Base-by-base conservation (phyloP, 2,888 invertebrate genomes). In the Conchocele bisecta region DNA sequence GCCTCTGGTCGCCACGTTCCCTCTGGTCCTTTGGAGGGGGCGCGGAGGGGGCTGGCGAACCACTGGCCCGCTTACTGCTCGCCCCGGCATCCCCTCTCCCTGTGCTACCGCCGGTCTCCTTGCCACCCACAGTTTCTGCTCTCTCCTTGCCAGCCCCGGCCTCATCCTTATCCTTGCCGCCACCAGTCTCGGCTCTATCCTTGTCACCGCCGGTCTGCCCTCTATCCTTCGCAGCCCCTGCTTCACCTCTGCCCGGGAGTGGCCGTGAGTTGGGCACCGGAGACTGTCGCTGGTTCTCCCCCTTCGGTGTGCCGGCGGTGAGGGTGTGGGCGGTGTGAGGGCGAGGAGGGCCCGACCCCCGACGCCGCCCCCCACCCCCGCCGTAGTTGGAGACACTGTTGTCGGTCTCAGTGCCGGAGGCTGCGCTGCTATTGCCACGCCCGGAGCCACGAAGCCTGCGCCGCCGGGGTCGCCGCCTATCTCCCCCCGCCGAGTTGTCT, bases 401-500 rank as follows among this genome's bases (percentile, higher is more conserved):
- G 71, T 88, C 88, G 0, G 87, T 87, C 70, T 88, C 88, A 24
- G 88, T 86, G 22, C 88, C 88, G 6, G 87, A 86, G 5, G 86
- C 84, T 29, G 84, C 83, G 51, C 84, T 78, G 29, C 84, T 83
- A 59, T 83, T 87, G 15, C 86, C 86, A 17, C 85, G 76, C n/a
- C 77, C 75, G 24, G 81, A 68, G 22, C 79, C 75, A n/a, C 83
- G 64, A 44, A 77, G 75, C 22, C 82, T 50, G 17, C 86, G 53
- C 22, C 84, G 67, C 26, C 86, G 64, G 20, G 84, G 66, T 11
- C 79, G 75, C 9, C 75, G 50, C 35, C 75, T 63, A 35, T 73
- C 76, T 39, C 63, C n/a, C 37, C n/a, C 11, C 37, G n/a, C n/a
- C n/a, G n/a, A n/a, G n/a, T n/a, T n/a, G n/a, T n/a, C n/a, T n/a